phyloP scores from a whole-genome alignment of 2,797 vertebrate genomes.

The Pterois miles region DNA sequence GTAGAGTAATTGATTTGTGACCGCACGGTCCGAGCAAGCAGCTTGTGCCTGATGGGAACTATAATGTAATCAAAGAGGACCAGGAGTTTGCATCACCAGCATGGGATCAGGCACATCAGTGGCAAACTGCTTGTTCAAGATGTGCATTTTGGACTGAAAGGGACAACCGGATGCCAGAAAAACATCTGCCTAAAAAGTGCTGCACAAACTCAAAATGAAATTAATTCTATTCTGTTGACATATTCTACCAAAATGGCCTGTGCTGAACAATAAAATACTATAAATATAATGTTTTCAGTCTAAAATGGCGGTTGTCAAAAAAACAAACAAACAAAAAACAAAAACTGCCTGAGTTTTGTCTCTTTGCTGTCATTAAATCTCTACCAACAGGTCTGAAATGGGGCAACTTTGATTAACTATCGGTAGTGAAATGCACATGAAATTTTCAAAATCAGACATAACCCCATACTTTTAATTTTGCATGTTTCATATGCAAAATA shows the following conservation, averaged over 20 bases:
- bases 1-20: constrained; percentile 24
- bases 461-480: background rate
- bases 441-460: background rate
- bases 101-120: constrained; percentile 17
- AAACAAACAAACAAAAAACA: too few relatives aligned
- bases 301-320: too few relatives aligned
- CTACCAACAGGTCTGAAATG: background rate
- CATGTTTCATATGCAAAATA: background rate
- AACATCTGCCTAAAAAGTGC: too few relatives aligned
- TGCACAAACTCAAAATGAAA: too few relatives aligned
- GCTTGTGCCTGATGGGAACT: constrained; percentile 31
- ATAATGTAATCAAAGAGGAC: constrained; percentile 32
- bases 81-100: background rate
- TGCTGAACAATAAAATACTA: too few relatives aligned
- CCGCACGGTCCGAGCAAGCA: background rate
- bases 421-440: background rate
- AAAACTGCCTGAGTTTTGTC: too few relatives aligned
- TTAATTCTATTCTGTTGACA: too few relatives aligned
- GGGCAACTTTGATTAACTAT: background rate
- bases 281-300: too few relatives aligned
- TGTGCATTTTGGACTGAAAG: too few relatives aligned
- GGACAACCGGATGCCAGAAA: too few relatives aligned
- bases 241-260: too few relatives aligned
- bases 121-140: background rate
- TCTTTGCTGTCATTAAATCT: background rate